Evolutionary conservation across 2,888 invertebrate species (phyloP), one percentile per base, ranked within the genome.

Genomic region (Yponomeuta sedellus): DNA sequence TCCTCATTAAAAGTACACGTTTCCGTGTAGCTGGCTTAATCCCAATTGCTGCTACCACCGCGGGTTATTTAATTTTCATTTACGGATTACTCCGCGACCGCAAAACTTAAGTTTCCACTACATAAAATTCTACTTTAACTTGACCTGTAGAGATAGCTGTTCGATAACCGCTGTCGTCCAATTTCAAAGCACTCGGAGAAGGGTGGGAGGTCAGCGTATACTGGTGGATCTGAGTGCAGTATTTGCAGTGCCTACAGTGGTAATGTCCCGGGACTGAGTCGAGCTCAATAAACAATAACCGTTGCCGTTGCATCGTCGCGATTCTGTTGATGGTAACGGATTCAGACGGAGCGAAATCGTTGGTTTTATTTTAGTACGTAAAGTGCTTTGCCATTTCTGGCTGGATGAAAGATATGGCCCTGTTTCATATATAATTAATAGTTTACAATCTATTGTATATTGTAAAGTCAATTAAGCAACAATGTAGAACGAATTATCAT

Each of bases 41-140:
- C 64, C 44, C 22, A 52, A 19, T 59, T 52, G 64, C 22, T 64
- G 22, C 28, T 34, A 28, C 59, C 3, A 39, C 59, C 3, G 44
- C 59, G 58, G 65, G 70, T 74, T 74, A 74, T 76, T 77, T 74
- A 77, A 77, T 77, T 77, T 77, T 74, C 74, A 75, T 75, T 75
- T 69, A 67, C 70, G 66, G 73, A 72, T 74, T 75, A 73, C 72
- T 71, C 72, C 68, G 69, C 40, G 68, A 64, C 64, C 69, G 69
- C 71, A 68, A 69, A 73, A 70, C 71, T 67, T 52, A 70, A 73
- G 72, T 76, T 75, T 72, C 70, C 68, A 71, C 71, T 70, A 70
- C 73, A 71, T 70, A 69, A 67, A 70, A 69, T 67, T 66, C 65
- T 66, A 67, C 64, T 68, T n/a, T 64, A n/a, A 19, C 3, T 57